These are phyloP conservation scores for Nixonia krombeini DNA, from an alignment of 1,140 invertebrate genomes.

Conservation along the genomic window DNA sequence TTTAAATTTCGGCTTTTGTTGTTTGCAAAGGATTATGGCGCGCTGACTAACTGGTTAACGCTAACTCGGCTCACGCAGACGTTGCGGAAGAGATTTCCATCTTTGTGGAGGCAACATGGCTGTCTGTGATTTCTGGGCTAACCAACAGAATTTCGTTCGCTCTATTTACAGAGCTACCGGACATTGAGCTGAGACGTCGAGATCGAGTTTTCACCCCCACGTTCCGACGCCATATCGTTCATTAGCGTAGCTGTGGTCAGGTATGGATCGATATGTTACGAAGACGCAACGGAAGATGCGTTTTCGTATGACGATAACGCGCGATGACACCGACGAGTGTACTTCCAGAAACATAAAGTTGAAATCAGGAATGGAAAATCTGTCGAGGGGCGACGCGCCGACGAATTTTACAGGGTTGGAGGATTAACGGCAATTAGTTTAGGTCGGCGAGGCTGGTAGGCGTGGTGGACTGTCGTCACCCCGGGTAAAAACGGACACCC, in stretches of 20 bases:
- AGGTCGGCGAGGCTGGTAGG: background rate
- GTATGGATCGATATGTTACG: too few relatives aligned
- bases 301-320: too few relatives aligned
- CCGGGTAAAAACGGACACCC: slow-evolving; percentile 3
- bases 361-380: background rate
- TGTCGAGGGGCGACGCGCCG: too few relatives aligned
- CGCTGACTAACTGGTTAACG: slow-evolving; percentile 28
- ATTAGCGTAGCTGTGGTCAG: too few relatives aligned
- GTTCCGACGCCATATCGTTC: too few relatives aligned
- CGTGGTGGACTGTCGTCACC: background rate
- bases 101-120: slow-evolving; percentile 33
- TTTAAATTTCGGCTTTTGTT: slow-evolving; percentile 41
- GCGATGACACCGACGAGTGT: too few relatives aligned
- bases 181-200: too few relatives aligned
- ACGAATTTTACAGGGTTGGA: too few relatives aligned
- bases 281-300: too few relatives aligned
- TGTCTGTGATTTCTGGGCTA: slow-evolving; percentile 37
- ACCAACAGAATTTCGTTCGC: slow-evolving; percentile 42
- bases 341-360: too few relatives aligned
- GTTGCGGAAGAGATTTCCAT: slow-evolving; percentile 36
- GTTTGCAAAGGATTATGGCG: too few relatives aligned
- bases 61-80: slow-evolving; percentile 31
- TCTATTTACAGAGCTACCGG: slow-evolving; percentile 20
- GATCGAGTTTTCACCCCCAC: too few relatives aligned
- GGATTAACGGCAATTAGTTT: background rate